A percentile compares a stretch with the other conserved stretches of the same genome.
Conservation (phyloP, 2,888 invertebrate genomes). For the Atrina japonica region DNA sequence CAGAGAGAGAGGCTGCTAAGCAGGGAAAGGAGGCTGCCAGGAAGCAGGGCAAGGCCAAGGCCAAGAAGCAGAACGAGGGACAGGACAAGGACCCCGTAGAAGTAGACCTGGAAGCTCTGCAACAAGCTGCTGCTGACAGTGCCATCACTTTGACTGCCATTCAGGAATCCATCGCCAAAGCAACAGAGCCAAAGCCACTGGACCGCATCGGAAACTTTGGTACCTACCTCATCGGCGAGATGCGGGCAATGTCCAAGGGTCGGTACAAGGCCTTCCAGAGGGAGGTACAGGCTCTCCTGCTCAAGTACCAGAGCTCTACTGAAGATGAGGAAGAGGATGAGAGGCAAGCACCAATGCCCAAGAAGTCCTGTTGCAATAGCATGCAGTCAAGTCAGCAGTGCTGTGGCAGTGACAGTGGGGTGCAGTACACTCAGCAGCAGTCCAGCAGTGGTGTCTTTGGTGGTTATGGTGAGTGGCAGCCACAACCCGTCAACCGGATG, state of each 20-base stretch:
- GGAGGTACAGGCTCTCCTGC: conserved; percentile 2
- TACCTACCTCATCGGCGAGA: conserved; percentile 4
- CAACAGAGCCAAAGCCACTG: not conserved
- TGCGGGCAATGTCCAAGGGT: conserved; percentile 4
- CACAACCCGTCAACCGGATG: not conserved
- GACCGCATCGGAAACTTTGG: conserved; percentile 4
- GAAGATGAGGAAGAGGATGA: conserved; percentile 2
- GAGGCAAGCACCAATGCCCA: conserved; percentile 4
- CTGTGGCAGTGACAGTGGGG: not conserved
- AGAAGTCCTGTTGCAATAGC: conserved; percentile 1
- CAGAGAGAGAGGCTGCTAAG: conserved; percentile 4
- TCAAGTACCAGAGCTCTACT: conserved; percentile 4
- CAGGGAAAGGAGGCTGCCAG: conserved; percentile 2
- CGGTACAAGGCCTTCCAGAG: not conserved
- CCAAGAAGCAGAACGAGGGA: not conserved
- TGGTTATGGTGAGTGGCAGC: conserved; percentile 1
- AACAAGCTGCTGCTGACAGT: conserved; percentile 4
- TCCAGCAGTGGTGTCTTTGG: conserved; percentile 4
- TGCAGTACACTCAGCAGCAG: conserved; percentile 4
- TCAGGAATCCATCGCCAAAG: conserved; percentile 2
- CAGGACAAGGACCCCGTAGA: conserved; percentile 2
- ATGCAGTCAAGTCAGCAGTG: conserved; percentile 1
- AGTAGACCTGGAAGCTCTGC: conserved; percentile 1
- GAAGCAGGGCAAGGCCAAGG: conserved; percentile 4
- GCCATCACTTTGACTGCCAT: conserved; percentile 1